These are phyloP conservation scores for Drosophila ambigua DNA, from an alignment of 1,140 invertebrate species.

Conservation along the genomic window DNA sequence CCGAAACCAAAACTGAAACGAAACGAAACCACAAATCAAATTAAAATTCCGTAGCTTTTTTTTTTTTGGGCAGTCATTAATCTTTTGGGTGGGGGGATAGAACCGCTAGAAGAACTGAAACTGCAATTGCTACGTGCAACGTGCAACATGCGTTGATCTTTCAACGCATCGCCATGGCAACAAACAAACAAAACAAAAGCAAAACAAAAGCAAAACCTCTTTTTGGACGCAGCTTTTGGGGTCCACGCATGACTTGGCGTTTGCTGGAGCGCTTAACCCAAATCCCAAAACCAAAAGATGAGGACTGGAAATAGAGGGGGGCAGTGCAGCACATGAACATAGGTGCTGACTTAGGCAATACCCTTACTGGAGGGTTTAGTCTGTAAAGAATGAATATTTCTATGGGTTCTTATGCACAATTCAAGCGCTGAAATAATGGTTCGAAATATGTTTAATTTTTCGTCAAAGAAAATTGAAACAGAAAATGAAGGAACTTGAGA, in stretches of 20 bases:
- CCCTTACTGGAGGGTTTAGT: not conserved
- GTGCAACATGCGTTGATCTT: conserved; percentile 20
- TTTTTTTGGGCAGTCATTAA: conserved; percentile 35
- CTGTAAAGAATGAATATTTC: no score
- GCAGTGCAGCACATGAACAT: not conserved
- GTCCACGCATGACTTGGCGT: conserved; percentile 67
- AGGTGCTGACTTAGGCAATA: not conserved
- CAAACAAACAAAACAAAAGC: conserved; percentile 8
- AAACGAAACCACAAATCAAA: conserved; percentile 72
- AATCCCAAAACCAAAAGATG: conserved; percentile 45
- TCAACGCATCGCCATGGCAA: conserved; percentile 17
- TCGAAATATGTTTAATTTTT: no score
- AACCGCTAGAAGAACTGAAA: conserved; percentile 51
- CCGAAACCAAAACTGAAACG: conserved; percentile 29
- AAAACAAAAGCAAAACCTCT: not conserved
- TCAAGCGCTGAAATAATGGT: no score
- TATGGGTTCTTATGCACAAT: no score
- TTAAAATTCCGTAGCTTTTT: conserved; percentile 67
- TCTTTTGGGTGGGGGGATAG: conserved; percentile 30
- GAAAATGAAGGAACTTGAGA: no score
- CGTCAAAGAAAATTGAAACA: no score
- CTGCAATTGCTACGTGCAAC: not conserved
- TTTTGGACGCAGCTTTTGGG: conserved; percentile 28
- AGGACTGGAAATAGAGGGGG: not conserved
- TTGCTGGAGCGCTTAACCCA: conserved; percentile 74